These are phyloP conservation scores for Halictus quadricinctus DNA, from an alignment of 2,888 invertebrate genomes.

Conservation along the genomic window DNA sequence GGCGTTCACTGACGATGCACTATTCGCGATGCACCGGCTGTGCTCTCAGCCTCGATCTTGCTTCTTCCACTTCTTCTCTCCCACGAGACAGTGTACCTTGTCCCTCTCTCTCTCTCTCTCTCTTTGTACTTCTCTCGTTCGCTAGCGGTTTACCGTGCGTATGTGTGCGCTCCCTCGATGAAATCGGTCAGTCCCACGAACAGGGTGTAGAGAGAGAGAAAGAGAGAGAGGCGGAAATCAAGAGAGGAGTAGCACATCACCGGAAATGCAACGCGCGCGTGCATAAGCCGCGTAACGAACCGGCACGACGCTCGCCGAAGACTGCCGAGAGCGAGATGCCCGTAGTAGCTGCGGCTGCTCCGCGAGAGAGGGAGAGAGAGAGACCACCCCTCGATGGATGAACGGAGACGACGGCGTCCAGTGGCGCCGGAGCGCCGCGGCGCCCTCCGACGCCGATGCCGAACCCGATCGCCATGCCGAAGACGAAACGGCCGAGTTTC, in stretches of 20 bases:
- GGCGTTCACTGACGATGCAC: conserved; percentile 47
- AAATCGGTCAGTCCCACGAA: conserved; percentile 54
- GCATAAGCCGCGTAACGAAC: conserved; percentile 65
- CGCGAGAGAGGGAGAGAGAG: conserved; percentile 31
- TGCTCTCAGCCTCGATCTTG: conserved; percentile 21
- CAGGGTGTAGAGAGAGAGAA: conserved; percentile 17
- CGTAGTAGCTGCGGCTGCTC: conserved; percentile 47
- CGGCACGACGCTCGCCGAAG: conserved; percentile 72
- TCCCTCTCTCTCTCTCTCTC: neutral
- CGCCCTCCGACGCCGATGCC: conserved; percentile 30
- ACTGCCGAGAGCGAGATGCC: conserved; percentile 69
- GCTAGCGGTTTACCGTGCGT: neutral
- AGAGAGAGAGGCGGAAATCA: conserved; percentile 14
- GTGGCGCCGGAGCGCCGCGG: conserved; percentile 65
- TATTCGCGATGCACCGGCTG: conserved; percentile 51
- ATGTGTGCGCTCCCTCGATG: conserved; percentile 24
- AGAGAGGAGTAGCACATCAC: conserved; percentile 26
- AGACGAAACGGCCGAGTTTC: conserved; percentile 26
- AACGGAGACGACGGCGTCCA: conserved; percentile 60
- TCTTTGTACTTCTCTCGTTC: neutral
- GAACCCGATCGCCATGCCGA: conserved; percentile 21
- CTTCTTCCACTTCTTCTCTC: conserved; percentile 34
- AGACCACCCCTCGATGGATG: neutral
- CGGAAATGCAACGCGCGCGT: conserved; percentile 62
- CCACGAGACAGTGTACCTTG: conserved; percentile 23